phyloP scores from a whole-genome alignment of 92 coral and sea anemone genomes.

The Actinostola sp. region DNA sequence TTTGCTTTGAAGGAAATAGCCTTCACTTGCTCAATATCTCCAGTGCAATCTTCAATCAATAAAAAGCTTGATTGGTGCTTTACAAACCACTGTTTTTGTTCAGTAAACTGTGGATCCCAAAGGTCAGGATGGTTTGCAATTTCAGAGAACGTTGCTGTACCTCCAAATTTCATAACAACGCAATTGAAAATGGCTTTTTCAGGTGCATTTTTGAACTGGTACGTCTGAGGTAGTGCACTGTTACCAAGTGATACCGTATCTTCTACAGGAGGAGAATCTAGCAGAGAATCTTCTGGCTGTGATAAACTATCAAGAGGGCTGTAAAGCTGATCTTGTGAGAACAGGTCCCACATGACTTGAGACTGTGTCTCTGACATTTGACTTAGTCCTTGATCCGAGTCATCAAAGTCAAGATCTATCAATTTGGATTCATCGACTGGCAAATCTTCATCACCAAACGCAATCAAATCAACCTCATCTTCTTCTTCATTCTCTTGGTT shows the following conservation, averaged over 20 bases:
- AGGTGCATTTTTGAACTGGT: background rate
- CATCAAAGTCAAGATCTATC: constrained; percentile 30
- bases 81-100: constrained; percentile 65
- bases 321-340: constrained; percentile 24
- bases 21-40: constrained; percentile 64
- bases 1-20: constrained; percentile 48
- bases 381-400: constrained; percentile 15
- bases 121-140: constrained; percentile 50
- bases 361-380: constrained; percentile 36
- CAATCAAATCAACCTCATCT: constrained; percentile 35
- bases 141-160: constrained; percentile 50
- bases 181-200: constrained; percentile 52
- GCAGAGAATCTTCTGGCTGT: constrained; percentile 1
- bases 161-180: constrained; percentile 47
- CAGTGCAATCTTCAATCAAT: constrained; percentile 42
- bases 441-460: constrained; percentile 26
- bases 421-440: constrained; percentile 15
- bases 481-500: constrained; percentile 14
- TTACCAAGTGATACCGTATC: background rate
- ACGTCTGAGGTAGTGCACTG: background rate
- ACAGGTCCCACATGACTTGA: constrained; percentile 35
- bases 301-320: constrained; percentile 8
- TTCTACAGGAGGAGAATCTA: background rate
- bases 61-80: constrained; percentile 46
- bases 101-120: constrained; percentile 44